Conservation (phyloP, 2,797 vertebrate genomes). For the Chaetophractus vellerosus region DNA sequence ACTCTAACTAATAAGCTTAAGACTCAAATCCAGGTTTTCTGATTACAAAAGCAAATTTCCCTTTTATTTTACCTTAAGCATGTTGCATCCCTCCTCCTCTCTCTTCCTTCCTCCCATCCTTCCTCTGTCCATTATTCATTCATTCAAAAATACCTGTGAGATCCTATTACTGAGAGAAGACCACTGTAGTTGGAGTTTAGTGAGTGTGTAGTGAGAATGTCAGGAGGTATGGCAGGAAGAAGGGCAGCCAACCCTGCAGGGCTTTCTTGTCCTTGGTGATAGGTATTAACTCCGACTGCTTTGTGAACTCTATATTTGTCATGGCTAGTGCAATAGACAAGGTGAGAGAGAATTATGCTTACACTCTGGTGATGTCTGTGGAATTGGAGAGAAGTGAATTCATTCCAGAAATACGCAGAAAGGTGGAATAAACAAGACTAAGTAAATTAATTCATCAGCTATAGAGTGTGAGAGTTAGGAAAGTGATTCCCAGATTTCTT, state of each 20-base stretch:
- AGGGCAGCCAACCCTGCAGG: not conserved
- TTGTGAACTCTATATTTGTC: not conserved
- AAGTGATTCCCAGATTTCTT: not conserved
- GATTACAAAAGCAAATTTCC: not conserved
- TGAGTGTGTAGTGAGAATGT: not conserved
- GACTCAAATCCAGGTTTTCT: not conserved
- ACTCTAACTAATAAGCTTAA: not conserved
- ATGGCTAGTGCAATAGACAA: no score
- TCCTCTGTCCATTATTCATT: not conserved
- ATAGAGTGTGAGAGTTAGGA: not conserved
- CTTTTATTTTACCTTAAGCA: not conserved
- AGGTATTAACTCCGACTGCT: not conserved
- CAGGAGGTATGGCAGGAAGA: no score
- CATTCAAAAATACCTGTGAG: not conserved
- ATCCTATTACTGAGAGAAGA: not conserved
- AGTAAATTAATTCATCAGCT: not conserved
- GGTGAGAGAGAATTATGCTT: not conserved
- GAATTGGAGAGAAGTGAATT: not conserved
- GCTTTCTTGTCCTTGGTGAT: accelerated
- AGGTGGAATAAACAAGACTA: not conserved
- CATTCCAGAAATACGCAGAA: slow-evolving; percentile 4
- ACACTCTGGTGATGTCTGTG: not conserved
- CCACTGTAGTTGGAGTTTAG: not conserved
- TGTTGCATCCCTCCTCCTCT: not conserved
- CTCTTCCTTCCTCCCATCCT: not conserved